Base-by-base conservation (phyloP, 2,113 vertebrate genomes). In the Cairina moschata region DNA sequence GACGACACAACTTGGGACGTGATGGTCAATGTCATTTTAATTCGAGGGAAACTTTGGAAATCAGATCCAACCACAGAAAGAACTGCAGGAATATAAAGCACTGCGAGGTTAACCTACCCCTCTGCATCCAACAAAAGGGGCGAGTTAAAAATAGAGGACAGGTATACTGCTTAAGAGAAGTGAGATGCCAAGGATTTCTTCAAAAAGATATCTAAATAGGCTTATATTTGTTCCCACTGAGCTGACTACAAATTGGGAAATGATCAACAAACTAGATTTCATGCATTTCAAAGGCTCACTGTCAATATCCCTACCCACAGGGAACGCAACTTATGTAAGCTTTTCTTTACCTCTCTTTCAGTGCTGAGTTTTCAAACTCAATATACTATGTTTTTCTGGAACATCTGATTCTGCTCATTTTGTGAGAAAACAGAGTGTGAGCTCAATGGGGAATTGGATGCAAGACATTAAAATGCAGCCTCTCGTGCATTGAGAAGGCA, bases 71-170 rank as follows among this genome's bases (percentile, higher is more conserved):
- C 77, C 40, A 21, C 23, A 56, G 83, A 55, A 82, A 77, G 63
- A 87, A 62, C 81, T 85, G 67, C n/a, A 42, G 80, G 88, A 87
- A 96, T 93, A 87, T 87, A 73, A 95, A 93, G 69, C 79, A 74
- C 31, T 74, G 38, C 46, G 89, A 56, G 31, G 62, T 79, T 94
- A 85, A 79, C 84, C 77, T 73, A 67, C 50, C 26, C 26, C 52
- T 80, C 77, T 91, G 77, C 36, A 23, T 92, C 44, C 52, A 13
- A 79, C 48, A 76, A 63, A 63, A 56, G 17, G 54, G 42, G 14
- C 32, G 74, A 87, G 89, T 92, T 85, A 87, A 59, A 68, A 87
- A 88, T 10, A 16, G 55, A 90, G 26, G 84, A 68, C 36, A 87
- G 67, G 28, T 91, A 0, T 66, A 66, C 94, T 91, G 88, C 69